These are phyloP conservation scores for Plagodis dolabraria DNA, from an alignment of 2,888 invertebrate species.

Conservation along the genomic window DNA sequence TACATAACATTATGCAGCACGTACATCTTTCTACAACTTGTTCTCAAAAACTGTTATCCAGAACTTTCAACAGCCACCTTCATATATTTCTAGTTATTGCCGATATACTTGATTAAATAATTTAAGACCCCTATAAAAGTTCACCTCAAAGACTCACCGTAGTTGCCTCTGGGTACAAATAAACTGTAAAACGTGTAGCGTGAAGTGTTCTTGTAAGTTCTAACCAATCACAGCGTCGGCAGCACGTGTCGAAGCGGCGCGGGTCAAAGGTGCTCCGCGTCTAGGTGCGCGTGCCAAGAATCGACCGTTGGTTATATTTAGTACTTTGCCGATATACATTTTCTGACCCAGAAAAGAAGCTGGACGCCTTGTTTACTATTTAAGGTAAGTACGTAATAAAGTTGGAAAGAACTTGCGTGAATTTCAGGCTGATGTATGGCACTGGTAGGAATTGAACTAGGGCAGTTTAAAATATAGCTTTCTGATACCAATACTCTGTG, in stretches of 20 bases:
- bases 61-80: neutral
- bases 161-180: constrained; percentile 13
- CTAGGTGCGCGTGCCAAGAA: constrained; percentile 46
- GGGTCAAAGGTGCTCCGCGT: constrained; percentile 73
- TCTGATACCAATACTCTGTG: too few species aligned
- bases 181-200: constrained; percentile 13
- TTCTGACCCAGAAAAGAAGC: too few species aligned
- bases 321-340: constrained; percentile 5
- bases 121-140: constrained; percentile 3
- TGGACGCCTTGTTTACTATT: too few species aligned
- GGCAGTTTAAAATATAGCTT: too few species aligned
- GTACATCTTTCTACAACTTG: too few species aligned
- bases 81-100: neutral
- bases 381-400: too few species aligned
- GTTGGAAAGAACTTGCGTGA: too few species aligned
- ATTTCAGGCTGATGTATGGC: too few species aligned
- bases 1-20: too few species aligned
- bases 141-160: constrained; percentile 6
- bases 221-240: constrained; percentile 69
- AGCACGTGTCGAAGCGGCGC: constrained; percentile 70
- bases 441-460: too few species aligned
- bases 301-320: constrained; percentile 6
- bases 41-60: too few species aligned
- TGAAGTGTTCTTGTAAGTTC: constrained; percentile 51
- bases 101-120: neutral